Evolutionary conservation across 1,140 invertebrate genomes (phyloP), one percentile per base, ranked within the genome.

Genomic region (Manduca sexta): DNA sequence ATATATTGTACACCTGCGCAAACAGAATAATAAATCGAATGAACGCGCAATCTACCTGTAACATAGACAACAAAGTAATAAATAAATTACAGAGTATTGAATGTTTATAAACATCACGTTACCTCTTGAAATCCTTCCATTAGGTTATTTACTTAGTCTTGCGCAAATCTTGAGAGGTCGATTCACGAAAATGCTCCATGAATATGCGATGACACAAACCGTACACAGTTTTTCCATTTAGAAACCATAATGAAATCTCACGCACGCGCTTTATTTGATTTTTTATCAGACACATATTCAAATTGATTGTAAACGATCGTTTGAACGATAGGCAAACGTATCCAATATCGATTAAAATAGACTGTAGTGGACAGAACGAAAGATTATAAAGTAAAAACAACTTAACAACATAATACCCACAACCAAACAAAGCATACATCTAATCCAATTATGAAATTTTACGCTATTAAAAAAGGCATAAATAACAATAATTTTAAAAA

Each of bases 201-300:
- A 84, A 84, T 84, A 84, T 81, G 77, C 77, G 80, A 84, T 84
- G 77, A 76, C 80, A 84, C 75, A 81, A 75, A 78, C 74, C 69
- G 75, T 81, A 84, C 80, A 81, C 71, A 76, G 73, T 84, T 79
- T 84, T 84, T 84, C 80, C 80, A 84, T 84, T 78, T 76, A 69
- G 72, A 69, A 56, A 72, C 64, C 66, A 63, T 83, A 83, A 80
- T 83, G 79, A 80, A 77, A 78, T 69, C 69, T 68, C 71, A 73
- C 71, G 69, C 65, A 73, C 69, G 48, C 58, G 44, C 56, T 67
- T 63, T 73, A 65, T 77, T 78, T 74, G 61, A 68, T 69, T 79
- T 71, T 66, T 66, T 70, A 69, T 73, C 63, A 73, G 59, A 64
- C 45, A 34, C 48, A 57, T 56, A 59, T 52, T 55, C 15, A 48